Evolutionary conservation across 2,113 vertebrate species (phyloP).

Genomic region (Rafetus swinhoei): DNA sequence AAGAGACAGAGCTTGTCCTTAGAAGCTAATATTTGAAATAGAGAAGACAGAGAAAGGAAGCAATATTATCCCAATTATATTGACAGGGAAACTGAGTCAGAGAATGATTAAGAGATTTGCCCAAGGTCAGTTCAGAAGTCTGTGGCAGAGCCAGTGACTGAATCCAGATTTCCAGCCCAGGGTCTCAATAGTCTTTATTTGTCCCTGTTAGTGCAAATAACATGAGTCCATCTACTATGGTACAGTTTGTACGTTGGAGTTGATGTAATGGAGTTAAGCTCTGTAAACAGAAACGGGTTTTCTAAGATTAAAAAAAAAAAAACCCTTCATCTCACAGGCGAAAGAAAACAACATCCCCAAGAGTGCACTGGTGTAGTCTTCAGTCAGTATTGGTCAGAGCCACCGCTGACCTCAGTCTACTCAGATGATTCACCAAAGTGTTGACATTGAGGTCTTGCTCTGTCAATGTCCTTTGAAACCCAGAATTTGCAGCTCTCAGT

Average conservation of each 20-base stretch:
- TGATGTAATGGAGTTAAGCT: slow-evolving; percentile 18
- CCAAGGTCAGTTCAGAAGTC: background rate
- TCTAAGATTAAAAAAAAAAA: slow-evolving; percentile 16
- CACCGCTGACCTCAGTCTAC: background rate
- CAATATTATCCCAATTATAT: background rate
- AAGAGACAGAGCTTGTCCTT: background rate
- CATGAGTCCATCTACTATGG: background rate
- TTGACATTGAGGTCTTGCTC: background rate
- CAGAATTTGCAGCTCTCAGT: background rate
- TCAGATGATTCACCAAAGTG: background rate
- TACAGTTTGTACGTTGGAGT: background rate
- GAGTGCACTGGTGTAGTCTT: background rate
- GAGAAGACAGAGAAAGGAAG: background rate
- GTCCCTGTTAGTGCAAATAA: slow-evolving; percentile 23
- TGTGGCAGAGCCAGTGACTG: slow-evolving; percentile 11
- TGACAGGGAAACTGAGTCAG: background rate
- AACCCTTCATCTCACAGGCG: background rate
- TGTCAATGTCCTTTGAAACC: background rate
- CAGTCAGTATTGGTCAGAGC: background rate
- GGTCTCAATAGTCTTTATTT: slow-evolving; percentile 32
- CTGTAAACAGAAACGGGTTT: slow-evolving; percentile 28
- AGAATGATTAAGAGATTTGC: background rate
- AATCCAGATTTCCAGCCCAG: slow-evolving; percentile 28
- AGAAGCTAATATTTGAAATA: background rate
- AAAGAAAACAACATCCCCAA: slow-evolving; percentile 17